phyloP scores from a whole-genome alignment of 1,140 invertebrate genomes.

The Bombus sibiricus region DNA sequence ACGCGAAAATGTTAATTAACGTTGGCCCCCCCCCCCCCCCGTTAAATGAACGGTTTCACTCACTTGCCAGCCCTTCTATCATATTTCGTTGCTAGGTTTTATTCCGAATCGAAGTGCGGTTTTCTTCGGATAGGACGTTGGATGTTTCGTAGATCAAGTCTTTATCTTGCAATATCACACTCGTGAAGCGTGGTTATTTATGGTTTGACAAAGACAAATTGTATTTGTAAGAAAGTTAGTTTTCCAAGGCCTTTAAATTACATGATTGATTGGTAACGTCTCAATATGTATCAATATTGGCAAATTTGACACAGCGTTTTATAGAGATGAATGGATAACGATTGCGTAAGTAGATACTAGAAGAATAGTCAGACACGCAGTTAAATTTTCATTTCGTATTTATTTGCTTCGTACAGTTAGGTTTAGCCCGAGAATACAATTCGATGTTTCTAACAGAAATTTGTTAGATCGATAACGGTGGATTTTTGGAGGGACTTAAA shows the following conservation, averaged over 20 bases:
- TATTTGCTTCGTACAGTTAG: too few species aligned
- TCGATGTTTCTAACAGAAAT: not conserved
- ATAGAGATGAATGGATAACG: not conserved
- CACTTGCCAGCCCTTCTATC: not conserved
- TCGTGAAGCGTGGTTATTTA: not conserved
- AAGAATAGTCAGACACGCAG: too few species aligned
- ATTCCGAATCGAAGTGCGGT: not conserved
- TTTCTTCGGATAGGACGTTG: not conserved
- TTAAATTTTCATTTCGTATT: too few species aligned
- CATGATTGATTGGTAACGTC: too few species aligned
- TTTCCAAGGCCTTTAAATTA: too few species aligned
- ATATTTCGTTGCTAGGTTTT: not conserved
- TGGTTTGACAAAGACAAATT: not conserved
- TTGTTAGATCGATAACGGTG: not conserved
- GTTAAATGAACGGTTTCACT: not conserved
- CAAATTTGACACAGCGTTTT: not conserved
- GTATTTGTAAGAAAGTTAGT: not conserved
- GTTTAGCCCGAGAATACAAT: too few species aligned
- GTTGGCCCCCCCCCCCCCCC: accelerated
- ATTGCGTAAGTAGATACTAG: too few species aligned
- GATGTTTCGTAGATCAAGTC: not conserved
- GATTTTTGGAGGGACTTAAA: too few species aligned
- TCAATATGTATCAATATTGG: too few species aligned
- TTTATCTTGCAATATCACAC: not conserved
- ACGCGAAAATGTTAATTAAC: constrained; percentile 35